Conservation (phyloP, 2,113 vertebrate species). For the Mionectes macconnelli region DNA sequence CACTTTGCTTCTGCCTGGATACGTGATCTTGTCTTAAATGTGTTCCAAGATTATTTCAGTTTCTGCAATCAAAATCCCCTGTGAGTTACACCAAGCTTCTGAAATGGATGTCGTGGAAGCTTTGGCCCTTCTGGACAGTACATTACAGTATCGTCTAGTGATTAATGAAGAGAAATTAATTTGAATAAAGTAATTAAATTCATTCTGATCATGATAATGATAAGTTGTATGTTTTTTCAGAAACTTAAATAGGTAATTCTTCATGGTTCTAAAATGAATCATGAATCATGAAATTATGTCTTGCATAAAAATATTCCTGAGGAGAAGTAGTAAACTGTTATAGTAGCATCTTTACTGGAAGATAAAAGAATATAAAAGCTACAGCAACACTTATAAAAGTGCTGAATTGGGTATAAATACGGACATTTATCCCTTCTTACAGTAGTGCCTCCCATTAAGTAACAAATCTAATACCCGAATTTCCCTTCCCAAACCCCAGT, state of each 20-base stretch:
- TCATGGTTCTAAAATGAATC: background rate
- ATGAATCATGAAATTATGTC: too few relatives aligned
- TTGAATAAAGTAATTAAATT: background rate
- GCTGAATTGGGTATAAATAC: background rate
- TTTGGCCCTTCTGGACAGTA: background rate
- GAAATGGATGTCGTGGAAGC: background rate
- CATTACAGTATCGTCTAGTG: background rate
- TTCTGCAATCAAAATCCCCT: background rate
- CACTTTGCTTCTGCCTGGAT: background rate
- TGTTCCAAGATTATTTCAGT: background rate
- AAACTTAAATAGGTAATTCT: background rate
- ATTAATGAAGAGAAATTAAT: background rate
- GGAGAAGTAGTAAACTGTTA: background rate
- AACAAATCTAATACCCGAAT: background rate
- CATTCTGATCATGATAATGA: background rate
- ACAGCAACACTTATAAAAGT: background rate
- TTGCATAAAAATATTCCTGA: background rate
- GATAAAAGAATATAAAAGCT: background rate
- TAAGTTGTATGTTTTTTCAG: background rate
- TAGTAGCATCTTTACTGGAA: background rate
- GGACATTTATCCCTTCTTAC: background rate
- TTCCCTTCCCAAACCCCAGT: background rate
- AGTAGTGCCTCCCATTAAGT: background rate
- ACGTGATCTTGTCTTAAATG: background rate
- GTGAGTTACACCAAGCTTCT: background rate